A percentile compares a stretch with the other conserved stretches of the same genome.
phyloP scores from a whole-genome alignment of 2,113 vertebrate species.

The Prunella fulvescens region DNA sequence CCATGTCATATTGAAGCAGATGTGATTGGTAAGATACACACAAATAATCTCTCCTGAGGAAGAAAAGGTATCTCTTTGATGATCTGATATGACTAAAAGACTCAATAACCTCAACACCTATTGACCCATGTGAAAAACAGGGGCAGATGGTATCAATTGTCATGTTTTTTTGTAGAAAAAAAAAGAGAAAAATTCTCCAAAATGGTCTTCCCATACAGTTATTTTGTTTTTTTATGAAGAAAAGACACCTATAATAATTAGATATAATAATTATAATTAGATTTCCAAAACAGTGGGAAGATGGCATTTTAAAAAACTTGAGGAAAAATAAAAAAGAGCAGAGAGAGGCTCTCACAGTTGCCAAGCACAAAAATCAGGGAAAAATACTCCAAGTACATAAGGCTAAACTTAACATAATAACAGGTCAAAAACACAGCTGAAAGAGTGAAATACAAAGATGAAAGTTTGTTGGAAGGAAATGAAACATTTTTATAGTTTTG shows the following conservation, averaged over 20 bases:
- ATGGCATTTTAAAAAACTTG: not conserved
- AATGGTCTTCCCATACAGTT: not conserved
- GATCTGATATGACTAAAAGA: not conserved
- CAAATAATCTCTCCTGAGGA: not conserved
- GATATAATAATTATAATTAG: too few relatives aligned
- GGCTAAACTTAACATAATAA: not conserved
- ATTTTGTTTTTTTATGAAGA: not conserved
- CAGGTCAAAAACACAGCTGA: not conserved
- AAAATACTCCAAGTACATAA: not conserved
- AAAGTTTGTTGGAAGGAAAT: not conserved
- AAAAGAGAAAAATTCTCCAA: not conserved
- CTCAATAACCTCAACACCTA: not conserved
- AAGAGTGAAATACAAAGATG: not conserved
- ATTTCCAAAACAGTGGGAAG: not conserved
- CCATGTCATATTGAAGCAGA: not conserved
- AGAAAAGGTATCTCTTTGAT: not conserved
- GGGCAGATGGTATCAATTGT: not conserved
- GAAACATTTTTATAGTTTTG: not conserved
- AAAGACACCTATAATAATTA: not conserved
- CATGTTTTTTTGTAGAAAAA: not conserved
- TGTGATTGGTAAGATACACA: not conserved
- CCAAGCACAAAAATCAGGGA: not conserved
- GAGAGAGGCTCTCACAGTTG: not conserved
- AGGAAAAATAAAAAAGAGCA: not conserved
- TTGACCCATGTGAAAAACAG: not conserved